Percentiles rank a stretch among this genome's conserved stretches.
Conservation (phyloP, 1,140 invertebrate species). For the Stegodyphus mimosarum region DNA sequence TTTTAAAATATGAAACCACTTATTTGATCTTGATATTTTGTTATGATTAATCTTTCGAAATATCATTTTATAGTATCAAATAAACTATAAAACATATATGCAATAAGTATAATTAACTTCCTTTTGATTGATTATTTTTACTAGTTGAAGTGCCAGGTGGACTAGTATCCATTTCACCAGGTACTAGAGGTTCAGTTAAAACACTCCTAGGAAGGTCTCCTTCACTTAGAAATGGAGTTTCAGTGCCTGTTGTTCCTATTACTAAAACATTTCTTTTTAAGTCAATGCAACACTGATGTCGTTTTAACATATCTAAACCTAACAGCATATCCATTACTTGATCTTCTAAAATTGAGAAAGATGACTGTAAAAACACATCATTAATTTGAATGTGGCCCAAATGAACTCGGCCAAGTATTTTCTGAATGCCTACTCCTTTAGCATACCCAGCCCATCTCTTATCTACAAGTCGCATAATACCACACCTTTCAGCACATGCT, state of each 20-base stretch:
- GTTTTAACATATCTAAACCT: constrained; percentile 95
- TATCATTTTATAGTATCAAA: too few relatives aligned
- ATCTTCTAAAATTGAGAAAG: constrained; percentile 97
- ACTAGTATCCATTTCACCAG: neutral
- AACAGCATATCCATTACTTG: constrained; percentile 99
- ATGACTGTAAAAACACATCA: constrained; percentile 91
- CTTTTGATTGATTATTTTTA: too few relatives aligned
- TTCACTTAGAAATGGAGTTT: constrained; percentile 90
- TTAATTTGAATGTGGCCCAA: constrained; percentile 96
- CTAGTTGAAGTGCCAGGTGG: too few relatives aligned
- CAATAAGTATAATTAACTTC: too few relatives aligned
- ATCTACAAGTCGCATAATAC: constrained; percentile 96
- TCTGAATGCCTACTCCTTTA: constrained; percentile 93
- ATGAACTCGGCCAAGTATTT: constrained; percentile 95
- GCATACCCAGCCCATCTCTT: constrained; percentile 94
- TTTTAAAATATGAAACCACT: too few relatives aligned
- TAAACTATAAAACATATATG: too few relatives aligned
- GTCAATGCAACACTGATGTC: constrained; percentile 97
- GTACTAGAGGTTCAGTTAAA: neutral
- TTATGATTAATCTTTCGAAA: too few relatives aligned
- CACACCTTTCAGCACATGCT: constrained; percentile 89
- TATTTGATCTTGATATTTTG: too few relatives aligned
- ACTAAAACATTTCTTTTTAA: constrained; percentile 87
- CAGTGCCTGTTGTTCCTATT: constrained; percentile 95
- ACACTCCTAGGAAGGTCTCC: constrained; percentile 80